A percentile compares a stretch with the other conserved stretches of the same genome.
These are phyloP conservation scores for Parnassius orleans DNA, from an alignment of 2,888 invertebrate genomes.

Conservation along the genomic window DNA sequence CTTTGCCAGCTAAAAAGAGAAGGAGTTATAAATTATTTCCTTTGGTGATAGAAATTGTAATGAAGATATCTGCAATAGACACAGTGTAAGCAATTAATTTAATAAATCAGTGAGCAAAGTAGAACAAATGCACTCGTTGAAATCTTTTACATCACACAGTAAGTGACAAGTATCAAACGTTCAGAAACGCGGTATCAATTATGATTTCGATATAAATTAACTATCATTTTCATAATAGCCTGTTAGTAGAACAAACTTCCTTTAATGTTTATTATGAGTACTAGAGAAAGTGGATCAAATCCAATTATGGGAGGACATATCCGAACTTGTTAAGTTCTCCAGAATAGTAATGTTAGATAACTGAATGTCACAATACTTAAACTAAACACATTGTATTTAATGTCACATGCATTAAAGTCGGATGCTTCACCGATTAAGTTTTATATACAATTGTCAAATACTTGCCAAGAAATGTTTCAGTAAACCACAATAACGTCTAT, in stretches of 20 bases:
- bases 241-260: conserved; percentile 36
- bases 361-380: conserved; percentile 35
- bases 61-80: too few relatives aligned
- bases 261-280: conserved; percentile 41
- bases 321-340: conserved; percentile 31
- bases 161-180: too few relatives aligned
- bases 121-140: conserved; percentile 51
- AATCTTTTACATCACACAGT: conserved; percentile 48
- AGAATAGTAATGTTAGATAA: conserved; percentile 41
- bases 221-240: conserved; percentile 13
- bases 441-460: conserved; percentile 2
- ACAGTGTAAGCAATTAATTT: too few relatives aligned
- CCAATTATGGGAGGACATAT: conserved; percentile 51
- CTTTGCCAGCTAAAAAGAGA: too few relatives aligned
- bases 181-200: neutral
- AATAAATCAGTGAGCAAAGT: too few relatives aligned
- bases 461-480: conserved; percentile 12
- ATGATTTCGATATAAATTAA: conserved; percentile 4
- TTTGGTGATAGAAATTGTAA: too few relatives aligned
- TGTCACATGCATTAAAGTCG: neutral
- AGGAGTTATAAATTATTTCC: too few relatives aligned
- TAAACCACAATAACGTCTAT: neutral
- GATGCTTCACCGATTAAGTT: neutral
- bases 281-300: conserved; percentile 58
- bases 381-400: neutral